A percentile compares a stretch with the other conserved stretches of the same genome.
These are phyloP conservation scores for Harlomillsia oculata DNA, from an alignment of 1,140 invertebrate species.

Conservation along the genomic window DNA sequence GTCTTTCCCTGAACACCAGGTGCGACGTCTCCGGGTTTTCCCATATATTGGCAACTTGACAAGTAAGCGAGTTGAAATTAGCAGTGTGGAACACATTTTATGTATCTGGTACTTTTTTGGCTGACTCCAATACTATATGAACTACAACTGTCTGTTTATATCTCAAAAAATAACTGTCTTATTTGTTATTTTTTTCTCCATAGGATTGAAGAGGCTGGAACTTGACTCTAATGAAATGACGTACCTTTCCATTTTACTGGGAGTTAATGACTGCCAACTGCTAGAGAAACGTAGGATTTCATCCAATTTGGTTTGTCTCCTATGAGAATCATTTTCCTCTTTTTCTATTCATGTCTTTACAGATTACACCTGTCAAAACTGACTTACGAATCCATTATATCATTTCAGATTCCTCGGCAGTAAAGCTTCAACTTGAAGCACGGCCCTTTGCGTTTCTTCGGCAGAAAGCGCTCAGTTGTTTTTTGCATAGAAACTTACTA, in stretches of 20 bases:
- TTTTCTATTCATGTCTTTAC: too few species aligned
- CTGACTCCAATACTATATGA: background rate
- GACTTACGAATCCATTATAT: too few species aligned
- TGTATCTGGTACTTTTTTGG: background rate
- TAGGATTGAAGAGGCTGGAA: constrained; percentile 9
- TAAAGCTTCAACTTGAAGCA: too few species aligned
- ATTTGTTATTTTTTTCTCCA: background rate
- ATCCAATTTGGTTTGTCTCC: too few species aligned
- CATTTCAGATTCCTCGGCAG: too few species aligned
- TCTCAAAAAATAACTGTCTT: background rate
- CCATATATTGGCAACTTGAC: constrained; percentile 11
- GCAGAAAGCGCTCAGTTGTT: too few species aligned
- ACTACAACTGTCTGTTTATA: background rate
- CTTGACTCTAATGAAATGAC: constrained; percentile 9
- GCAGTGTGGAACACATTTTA: background rate
- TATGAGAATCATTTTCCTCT: too few species aligned
- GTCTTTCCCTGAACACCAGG: background rate
- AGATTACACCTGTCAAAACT: too few species aligned
- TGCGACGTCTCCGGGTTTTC: background rate
- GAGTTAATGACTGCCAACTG: constrained; percentile 12
- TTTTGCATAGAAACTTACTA: too few species aligned
- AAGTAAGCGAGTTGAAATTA: background rate
- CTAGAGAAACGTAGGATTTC: constrained; percentile 3
- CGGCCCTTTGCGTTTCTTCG: too few species aligned
- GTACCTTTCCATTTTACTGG: constrained; percentile 9